Base-by-base conservation (phyloP, 2,113 vertebrate species). In the Connochaetes taurinus region DNA sequence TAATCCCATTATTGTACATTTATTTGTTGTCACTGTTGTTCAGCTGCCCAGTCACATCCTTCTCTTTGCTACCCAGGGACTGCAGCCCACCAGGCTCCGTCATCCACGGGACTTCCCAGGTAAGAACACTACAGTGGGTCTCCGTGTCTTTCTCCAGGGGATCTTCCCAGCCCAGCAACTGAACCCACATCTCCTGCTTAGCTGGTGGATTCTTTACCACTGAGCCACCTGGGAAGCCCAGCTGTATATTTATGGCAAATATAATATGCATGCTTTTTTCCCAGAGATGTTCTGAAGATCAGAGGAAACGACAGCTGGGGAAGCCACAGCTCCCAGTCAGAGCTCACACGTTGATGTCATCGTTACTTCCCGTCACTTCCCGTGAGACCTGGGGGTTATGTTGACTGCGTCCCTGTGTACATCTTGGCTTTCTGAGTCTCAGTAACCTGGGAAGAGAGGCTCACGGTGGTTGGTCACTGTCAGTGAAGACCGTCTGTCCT, bases 261-360 rank as follows among this genome's bases (percentile, higher is more conserved):
- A 19, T 31, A 80, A 50, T 19, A 80, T 19, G 5, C 45, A 50
- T 19, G 43, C 15, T 33, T 13, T 3, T 85, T 83, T 74, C 52
- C 52, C 43, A 62, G 45, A 53, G 31, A 23, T 25, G 71, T 19
- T 88, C 47, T 88, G 60, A 92, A 33, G 76, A 60, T 33, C 19
- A 45, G 81, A 91, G 74, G 45, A 85, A 89, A 31, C 11, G 84
- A 21, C 62, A 31, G 2, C 45, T 45, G 16, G 17, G 25, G 31
- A 83, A 87, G 36, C 47, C 47, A 58, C 29, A 14, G 53, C 58
- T 19, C 52, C 19, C 50, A 33, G 40, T 80, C 36, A 57, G 52
- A 55, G 17, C 19, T 7, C 47, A 5, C 19, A 16, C 2, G 2
- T 2, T 13, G 6, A n/a, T 16, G 5, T 33, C n/a, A 53, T 23